Evolutionary conservation across 2,113 vertebrate species (phyloP).

Genomic region (Salvelinus alpinus): DNA sequence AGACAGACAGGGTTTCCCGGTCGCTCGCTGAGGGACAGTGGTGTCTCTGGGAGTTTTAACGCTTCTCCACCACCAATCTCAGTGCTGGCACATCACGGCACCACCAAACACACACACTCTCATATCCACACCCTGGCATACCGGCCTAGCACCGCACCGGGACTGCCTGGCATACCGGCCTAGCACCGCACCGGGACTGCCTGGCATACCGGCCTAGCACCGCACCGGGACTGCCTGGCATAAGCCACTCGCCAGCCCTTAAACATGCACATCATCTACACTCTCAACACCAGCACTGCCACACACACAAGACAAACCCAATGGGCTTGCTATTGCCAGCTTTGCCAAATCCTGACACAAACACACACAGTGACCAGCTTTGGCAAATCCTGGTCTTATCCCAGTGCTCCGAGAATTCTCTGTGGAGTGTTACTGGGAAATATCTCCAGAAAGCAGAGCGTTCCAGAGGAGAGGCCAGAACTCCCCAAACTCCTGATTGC

Average conservation of each 20-base stretch:
- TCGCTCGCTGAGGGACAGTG: conserved; percentile 53
- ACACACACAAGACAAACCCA: conserved; percentile 37
- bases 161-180: not conserved
- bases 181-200: not conserved
- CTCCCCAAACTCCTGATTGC: not conserved
- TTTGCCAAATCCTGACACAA: conserved; percentile 14
- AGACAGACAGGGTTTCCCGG: conserved; percentile 48
- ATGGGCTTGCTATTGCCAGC: not conserved
- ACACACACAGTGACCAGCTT: conserved; percentile 46
- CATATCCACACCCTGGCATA: not conserved
- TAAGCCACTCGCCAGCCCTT: not conserved
- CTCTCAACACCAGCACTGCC: not conserved
- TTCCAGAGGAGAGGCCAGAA: not conserved
- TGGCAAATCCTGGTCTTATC: conserved; percentile 15
- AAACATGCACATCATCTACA: not conserved
- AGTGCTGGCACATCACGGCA: conserved; percentile 31
- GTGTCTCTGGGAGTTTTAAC: conserved; percentile 45
- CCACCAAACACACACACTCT: not conserved
- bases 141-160: not conserved
- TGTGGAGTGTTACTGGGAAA: not conserved
- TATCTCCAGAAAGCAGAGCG: conserved; percentile 3
- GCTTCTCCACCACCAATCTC: not conserved
- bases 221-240: not conserved
- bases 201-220: not conserved
- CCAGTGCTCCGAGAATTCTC: not conserved